phyloP scores from a whole-genome alignment of 2,113 vertebrate genomes.

The Ophthalmolycus amberensis region DNA sequence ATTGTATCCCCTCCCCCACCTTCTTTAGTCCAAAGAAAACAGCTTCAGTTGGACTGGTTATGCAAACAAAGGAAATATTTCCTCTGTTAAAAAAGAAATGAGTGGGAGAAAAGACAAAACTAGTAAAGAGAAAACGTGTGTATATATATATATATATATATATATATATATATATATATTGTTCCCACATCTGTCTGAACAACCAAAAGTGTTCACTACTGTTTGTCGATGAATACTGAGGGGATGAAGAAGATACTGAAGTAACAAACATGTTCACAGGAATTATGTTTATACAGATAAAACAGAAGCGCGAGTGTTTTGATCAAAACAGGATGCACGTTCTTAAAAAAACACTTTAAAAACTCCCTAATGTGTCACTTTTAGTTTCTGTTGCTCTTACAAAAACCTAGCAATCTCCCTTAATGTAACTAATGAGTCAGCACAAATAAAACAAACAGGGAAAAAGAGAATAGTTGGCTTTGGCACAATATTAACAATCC shows the following conservation, averaged over 20 bases:
- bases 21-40: constrained; percentile 63
- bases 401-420: constrained; percentile 38
- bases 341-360: neutral
- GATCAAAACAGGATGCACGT: neutral
- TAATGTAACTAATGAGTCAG: constrained; percentile 11
- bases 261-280: constrained; percentile 50
- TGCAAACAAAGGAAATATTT: constrained; percentile 62
- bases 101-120: neutral
- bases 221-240: constrained; percentile 57
- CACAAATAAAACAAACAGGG: neutral
- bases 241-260: constrained; percentile 18
- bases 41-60: constrained; percentile 59
- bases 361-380: constrained; percentile 30
- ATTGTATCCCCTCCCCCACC: constrained; percentile 22
- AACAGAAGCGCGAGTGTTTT: constrained; percentile 19
- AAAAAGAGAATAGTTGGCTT: constrained; percentile 1
- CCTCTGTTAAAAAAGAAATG: constrained; percentile 12
- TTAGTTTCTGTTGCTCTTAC: constrained; percentile 17
- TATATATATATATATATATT: neutral
- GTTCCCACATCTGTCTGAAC: constrained; percentile 39
- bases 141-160: too few relatives aligned
- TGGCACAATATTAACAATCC: constrained; percentile 49
- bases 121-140: neutral
- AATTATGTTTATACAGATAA: constrained; percentile 25
- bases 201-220: neutral